A percentile compares a stretch with the other conserved stretches of the same genome.
These are phyloP conservation scores for Helicoverpa armigera DNA, from an alignment of 1,140 invertebrate species.

Conservation along the genomic window DNA sequence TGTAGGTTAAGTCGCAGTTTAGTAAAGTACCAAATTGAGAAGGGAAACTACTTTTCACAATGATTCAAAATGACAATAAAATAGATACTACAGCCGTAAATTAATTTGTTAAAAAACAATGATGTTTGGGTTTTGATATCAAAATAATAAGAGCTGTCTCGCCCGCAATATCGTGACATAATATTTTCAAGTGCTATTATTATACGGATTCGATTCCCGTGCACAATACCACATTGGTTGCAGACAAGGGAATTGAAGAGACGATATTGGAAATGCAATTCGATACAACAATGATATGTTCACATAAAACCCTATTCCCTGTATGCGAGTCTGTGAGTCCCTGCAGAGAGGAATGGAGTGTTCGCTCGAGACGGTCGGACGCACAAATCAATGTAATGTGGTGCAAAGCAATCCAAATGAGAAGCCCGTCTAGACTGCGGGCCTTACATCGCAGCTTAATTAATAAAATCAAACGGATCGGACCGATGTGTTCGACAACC, in stretches of 20 bases:
- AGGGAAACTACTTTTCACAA: no score
- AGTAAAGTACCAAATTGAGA: no score
- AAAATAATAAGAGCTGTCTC: constrained; percentile 7
- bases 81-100: not conserved
- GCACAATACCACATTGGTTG: constrained; percentile 22
- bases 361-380: constrained; percentile 51
- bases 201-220: constrained; percentile 28
- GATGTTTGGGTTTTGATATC: not conserved
- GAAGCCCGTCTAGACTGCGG: constrained; percentile 61
- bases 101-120: not conserved
- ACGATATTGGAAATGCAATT: constrained; percentile 42
- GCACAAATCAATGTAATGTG: constrained; percentile 71
- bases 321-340: constrained; percentile 12
- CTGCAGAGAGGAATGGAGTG: constrained; percentile 12
- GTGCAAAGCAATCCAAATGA: constrained; percentile 44
- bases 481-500: constrained; percentile 29
- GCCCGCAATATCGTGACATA: constrained; percentile 1
- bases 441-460: constrained; percentile 52
- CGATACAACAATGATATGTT: constrained; percentile 47
- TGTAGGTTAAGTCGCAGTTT: no score
- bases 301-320: constrained; percentile 38
- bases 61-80: no score
- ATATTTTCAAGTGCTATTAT: constrained; percentile 26
- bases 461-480: constrained; percentile 59
- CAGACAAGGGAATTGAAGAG: constrained; percentile 41